Percentiles rank a stretch among this genome's conserved stretches.
These are phyloP conservation scores for Craseonycteris thonglongyai DNA, from an alignment of 2,113 vertebrate species.

Conservation along the genomic window DNA sequence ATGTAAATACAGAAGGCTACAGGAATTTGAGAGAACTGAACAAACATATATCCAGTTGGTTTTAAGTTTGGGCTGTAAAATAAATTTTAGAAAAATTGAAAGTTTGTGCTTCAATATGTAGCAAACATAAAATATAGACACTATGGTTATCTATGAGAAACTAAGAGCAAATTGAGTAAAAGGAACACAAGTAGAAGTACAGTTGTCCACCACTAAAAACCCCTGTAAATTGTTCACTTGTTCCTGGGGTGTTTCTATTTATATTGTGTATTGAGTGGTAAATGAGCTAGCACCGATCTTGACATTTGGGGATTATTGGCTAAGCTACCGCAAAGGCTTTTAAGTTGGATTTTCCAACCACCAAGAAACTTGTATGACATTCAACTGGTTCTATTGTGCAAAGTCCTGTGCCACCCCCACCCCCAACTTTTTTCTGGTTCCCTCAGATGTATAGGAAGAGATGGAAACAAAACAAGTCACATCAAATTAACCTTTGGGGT, in stretches of 20 bases:
- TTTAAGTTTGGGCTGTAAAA: constrained; percentile 23
- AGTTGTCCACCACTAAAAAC: background rate
- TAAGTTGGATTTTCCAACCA: background rate
- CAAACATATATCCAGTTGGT: constrained; percentile 23
- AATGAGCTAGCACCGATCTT: background rate
- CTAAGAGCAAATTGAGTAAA: background rate
- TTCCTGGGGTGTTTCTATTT: background rate
- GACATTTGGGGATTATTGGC: background rate
- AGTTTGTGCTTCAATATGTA: background rate
- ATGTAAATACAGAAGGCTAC: constrained; percentile 16
- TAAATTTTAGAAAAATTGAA: constrained; percentile 30
- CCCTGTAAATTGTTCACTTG: background rate
- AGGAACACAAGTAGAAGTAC: background rate
- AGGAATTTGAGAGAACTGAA: background rate
- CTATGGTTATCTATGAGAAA: background rate
- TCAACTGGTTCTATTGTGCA: background rate
- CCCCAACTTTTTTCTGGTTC: background rate
- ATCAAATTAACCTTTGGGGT: background rate
- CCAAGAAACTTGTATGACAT: background rate
- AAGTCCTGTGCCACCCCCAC: background rate
- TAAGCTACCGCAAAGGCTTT: background rate
- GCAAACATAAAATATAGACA: background rate
- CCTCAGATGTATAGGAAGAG: background rate
- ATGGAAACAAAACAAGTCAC: background rate
- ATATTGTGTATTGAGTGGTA: background rate